A percentile compares a stretch with the other conserved stretches of the same genome.
Conservation (phyloP, 2,888 invertebrate species). For the Encarsia formosa region DNA sequence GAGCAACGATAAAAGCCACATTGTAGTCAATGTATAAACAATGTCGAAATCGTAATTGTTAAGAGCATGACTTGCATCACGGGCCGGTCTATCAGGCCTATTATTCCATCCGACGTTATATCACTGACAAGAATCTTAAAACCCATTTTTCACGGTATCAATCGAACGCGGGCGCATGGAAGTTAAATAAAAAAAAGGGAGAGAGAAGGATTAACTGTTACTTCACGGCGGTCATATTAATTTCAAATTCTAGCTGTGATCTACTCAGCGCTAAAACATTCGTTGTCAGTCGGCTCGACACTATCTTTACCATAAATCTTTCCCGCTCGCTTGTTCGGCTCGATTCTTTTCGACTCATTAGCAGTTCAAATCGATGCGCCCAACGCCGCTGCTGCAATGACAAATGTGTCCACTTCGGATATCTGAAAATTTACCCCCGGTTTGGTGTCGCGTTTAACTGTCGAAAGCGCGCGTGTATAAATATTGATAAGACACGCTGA, state of each 20-base stretch:
- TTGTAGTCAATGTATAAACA: no score
- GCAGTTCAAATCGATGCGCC: conserved; percentile 23
- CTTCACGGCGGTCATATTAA: conserved; percentile 23
- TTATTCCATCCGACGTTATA: conserved; percentile 2
- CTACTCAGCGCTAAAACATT: conserved; percentile 23
- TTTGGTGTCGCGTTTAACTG: conserved; percentile 18
- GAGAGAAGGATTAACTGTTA: conserved; percentile 16
- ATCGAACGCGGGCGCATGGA: conserved; percentile 6
- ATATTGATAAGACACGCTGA: no score
- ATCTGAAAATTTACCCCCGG: conserved; percentile 5
- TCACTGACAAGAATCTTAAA: conserved; percentile 14
- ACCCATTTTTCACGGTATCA: conserved; percentile 7
- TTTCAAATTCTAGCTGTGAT: conserved; percentile 20
- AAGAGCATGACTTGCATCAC: no score
- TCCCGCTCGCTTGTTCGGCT: conserved; percentile 6
- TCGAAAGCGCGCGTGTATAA: conserved; percentile 15
- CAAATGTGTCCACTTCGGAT: conserved; percentile 21
- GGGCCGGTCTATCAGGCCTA: conserved; percentile 7
- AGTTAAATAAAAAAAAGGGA: background rate
- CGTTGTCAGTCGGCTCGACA: conserved; percentile 15
- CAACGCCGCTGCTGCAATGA: no score
- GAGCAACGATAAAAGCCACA: no score
- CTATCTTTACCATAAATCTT: conserved; percentile 20
- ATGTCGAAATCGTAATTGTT: no score
- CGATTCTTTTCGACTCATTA: conserved; percentile 25